Percentiles rank a stretch among this genome's conserved stretches.
phyloP scores from a whole-genome alignment of 2,888 invertebrate genomes.

The Synanthedon vespiformis region DNA sequence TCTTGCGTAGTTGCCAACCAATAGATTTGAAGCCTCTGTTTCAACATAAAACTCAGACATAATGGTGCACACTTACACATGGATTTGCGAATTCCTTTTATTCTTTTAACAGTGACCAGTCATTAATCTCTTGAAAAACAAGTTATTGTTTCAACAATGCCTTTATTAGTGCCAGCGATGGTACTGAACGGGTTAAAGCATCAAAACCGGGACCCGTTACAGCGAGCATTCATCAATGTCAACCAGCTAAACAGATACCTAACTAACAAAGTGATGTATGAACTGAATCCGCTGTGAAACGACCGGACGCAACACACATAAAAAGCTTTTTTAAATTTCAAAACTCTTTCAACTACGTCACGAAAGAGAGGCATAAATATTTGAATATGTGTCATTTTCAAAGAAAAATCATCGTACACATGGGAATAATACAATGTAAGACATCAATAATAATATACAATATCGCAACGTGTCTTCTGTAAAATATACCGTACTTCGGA shows the following conservation, averaged over 20 bases:
- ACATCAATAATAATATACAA: too few species aligned
- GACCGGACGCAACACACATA: conserved; percentile 19
- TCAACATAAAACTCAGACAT: not conserved
- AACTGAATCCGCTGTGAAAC: conserved; percentile 42
- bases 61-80: conserved; percentile 4
- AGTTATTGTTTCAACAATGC: conserved; percentile 16
- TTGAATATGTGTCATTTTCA: too few species aligned
- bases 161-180: conserved; percentile 21
- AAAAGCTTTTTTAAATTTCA: conserved; percentile 4
- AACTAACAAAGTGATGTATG: conserved; percentile 56
- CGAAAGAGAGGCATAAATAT: not conserved
- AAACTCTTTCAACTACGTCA: not conserved
- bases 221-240: conserved; percentile 51
- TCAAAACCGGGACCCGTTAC: conserved; percentile 20
- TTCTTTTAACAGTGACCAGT: conserved; percentile 3
- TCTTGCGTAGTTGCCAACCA: too few species aligned
- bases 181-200: conserved; percentile 12
- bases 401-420: too few species aligned
- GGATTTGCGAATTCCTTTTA: conserved; percentile 2
- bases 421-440: too few species aligned
- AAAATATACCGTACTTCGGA: too few species aligned
- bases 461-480: too few species aligned
- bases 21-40: not conserved
- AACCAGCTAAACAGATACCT: conserved; percentile 49
- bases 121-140: conserved; percentile 17